phyloP scores from a whole-genome alignment of 2,888 invertebrate genomes.

The Cryptus viduatorius region DNA sequence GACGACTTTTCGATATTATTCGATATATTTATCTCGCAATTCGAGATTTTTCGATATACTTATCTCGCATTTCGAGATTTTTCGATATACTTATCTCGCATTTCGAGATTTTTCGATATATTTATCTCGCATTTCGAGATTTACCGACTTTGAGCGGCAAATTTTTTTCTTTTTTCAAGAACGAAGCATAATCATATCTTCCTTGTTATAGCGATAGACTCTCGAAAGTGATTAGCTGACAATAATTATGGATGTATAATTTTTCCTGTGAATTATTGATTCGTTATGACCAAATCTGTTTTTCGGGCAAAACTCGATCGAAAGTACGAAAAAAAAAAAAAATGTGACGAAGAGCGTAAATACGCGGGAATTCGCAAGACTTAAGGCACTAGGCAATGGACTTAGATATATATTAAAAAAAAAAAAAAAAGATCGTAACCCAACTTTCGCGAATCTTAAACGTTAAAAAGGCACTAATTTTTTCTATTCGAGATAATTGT shows the following conservation, averaged over 20 bases:
- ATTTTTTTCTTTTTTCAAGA: not conserved
- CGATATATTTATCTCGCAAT: not conserved
- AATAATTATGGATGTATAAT: no score
- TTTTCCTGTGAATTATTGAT: no score
- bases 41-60: not conserved
- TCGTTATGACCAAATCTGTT: no score
- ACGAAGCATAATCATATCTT: not conserved
- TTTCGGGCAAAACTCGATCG: not conserved
- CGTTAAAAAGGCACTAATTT: conserved; percentile 83
- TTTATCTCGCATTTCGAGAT: not conserved
- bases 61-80: not conserved
- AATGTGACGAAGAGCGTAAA: conserved; percentile 69
- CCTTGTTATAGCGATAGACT: not conserved
- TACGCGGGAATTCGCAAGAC: conserved; percentile 77
- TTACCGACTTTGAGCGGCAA: not conserved
- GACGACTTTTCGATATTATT: not conserved
- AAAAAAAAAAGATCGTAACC: conserved; percentile 73
- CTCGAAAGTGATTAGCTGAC: no score
- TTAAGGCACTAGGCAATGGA: conserved; percentile 82
- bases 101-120: not conserved
- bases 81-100: not conserved
- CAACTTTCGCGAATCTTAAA: conserved; percentile 73
- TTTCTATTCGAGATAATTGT: conserved; percentile 70
- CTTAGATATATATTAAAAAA: conserved; percentile 72
- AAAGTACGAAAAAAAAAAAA: conserved; percentile 40